Evolutionary conservation across 2,888 invertebrate species (phyloP), one percentile per base, ranked within the genome.

Genomic region (Agrochola litura): DNA sequence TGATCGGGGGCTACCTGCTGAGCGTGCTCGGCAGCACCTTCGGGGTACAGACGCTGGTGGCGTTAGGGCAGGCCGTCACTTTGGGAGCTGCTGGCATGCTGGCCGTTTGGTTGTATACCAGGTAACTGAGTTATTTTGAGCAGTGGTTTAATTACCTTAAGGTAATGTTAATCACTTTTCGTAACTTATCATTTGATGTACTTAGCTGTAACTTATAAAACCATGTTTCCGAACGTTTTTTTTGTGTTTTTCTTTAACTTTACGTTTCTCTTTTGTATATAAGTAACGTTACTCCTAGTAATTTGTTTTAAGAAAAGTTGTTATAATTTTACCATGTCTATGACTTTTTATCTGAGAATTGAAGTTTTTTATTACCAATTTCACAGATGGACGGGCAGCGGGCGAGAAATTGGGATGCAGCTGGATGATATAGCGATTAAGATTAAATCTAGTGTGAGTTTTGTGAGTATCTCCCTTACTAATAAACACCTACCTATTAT

Each of bases 101-200:
- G 74, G 97, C 97, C 30, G 96, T 98, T 5, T 99, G 99, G 99
- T 97, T 98, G 0, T 99, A 99, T 90, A 98, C 99, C 81, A 98
- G 99, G 98, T 99, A 73, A 56, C 9, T 68, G 16, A 30, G 12
- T 52, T n/a, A 16, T 58, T 58, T 58, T 14, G 6, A 12, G 3
- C 56, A 10, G 10, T n/a, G 10, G n/a, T n/a, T n/a, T n/a, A n/a
- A n/a, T n/a, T n/a, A n/a, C n/a, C n/a, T n/a, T n/a, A n/a, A n/a
- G 12, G 12, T 12, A 12, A 12, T 12, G 12, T 46, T 46, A 8
- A 12, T 46, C 12, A 46, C 46, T 46, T 52, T 52, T 52, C 19
- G 52, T 52, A 19, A 52, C 52, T 52, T 52, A 8, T 22, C 52
- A 8, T 19, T 52, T 19, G 52, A 8, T 8, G 19, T 46, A 37